Percentiles rank a stretch among this genome's conserved stretches.
phyloP scores from a whole-genome alignment of 2,888 invertebrate genomes.

The Phyto melanocephala region DNA sequence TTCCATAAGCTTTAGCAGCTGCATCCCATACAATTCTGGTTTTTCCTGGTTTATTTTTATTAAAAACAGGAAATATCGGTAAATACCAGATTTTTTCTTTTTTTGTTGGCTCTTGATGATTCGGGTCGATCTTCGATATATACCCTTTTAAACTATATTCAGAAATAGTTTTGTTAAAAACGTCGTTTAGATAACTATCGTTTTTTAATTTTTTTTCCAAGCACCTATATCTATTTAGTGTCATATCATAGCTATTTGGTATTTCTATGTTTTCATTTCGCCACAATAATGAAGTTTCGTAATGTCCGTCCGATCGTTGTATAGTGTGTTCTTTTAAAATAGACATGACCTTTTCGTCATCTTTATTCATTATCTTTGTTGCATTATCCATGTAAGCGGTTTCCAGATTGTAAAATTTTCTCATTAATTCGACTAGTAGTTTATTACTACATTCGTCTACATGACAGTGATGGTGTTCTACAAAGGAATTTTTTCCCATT shows the following conservation, averaged over 20 bases:
- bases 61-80: slow-evolving; percentile 2
- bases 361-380: not conserved
- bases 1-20: slow-evolving; percentile 33
- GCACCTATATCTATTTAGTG: not conserved
- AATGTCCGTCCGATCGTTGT: slow-evolving; percentile 29
- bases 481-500: not conserved
- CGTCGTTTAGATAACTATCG: not conserved
- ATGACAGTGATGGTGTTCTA: slow-evolving; percentile 32
- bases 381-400: not conserved
- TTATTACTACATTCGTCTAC: slow-evolving; percentile 1
- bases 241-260: slow-evolving; percentile 31
- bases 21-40: slow-evolving; percentile 42
- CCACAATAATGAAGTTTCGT: slow-evolving; percentile 21
- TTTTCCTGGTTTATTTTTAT: slow-evolving; percentile 30
- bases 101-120: not conserved
- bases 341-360: slow-evolving; percentile 14
- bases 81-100: slow-evolving; percentile 10
- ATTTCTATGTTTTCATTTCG: not conserved
- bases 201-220: slow-evolving; percentile 12
- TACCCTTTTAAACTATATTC: slow-evolving; percentile 4
- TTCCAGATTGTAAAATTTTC: slow-evolving; percentile 13
- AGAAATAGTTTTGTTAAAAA: slow-evolving; percentile 34
- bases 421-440: not conserved
- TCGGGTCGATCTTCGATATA: not conserved
- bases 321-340: not conserved